phyloP scores from a whole-genome alignment of 2,797 vertebrate species.

The Takifugu rubripes region DNA sequence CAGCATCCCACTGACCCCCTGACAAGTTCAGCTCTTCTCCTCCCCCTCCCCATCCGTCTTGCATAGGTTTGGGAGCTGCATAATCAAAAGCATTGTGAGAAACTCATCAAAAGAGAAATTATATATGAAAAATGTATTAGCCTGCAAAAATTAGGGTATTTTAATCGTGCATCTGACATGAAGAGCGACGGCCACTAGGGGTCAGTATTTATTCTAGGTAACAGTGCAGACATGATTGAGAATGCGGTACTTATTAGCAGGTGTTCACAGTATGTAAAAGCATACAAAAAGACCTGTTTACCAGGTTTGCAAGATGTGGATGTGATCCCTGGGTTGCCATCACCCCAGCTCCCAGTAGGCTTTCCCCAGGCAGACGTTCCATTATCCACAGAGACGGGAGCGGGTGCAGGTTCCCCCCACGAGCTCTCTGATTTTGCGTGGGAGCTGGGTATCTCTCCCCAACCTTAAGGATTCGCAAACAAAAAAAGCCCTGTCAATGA shows the following conservation, averaged over 20 bases:
- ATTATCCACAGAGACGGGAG: conserved; percentile 88
- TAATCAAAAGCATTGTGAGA: not conserved
- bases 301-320: conserved; percentile 86
- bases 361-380: conserved; percentile 95
- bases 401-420: conserved; percentile 83
- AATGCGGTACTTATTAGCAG: not conserved
- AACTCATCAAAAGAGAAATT: not conserved
- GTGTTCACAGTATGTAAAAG: not conserved
- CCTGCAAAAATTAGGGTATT: not conserved
- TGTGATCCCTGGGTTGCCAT: conserved; percentile 79
- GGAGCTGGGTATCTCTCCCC: conserved; percentile 79
- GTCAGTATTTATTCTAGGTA: conserved; percentile 49
- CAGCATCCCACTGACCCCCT: conserved; percentile 80
- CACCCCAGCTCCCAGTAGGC: conserved; percentile 85
- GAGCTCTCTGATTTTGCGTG: conserved; percentile 75
- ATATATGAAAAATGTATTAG: not conserved
- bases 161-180: not conserved
- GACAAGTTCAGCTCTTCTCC: conserved; percentile 85
- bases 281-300: conserved; percentile 52
- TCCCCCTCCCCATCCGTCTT: conserved; percentile 95
- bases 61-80: conserved; percentile 95
- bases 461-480: conserved; percentile 76
- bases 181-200: conserved; percentile 48
- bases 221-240: too few species aligned
- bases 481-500: conserved; percentile 3